Evolutionary conservation across 2,113 vertebrate species (phyloP).

Genomic region (Lophochroa leadbeateri): DNA sequence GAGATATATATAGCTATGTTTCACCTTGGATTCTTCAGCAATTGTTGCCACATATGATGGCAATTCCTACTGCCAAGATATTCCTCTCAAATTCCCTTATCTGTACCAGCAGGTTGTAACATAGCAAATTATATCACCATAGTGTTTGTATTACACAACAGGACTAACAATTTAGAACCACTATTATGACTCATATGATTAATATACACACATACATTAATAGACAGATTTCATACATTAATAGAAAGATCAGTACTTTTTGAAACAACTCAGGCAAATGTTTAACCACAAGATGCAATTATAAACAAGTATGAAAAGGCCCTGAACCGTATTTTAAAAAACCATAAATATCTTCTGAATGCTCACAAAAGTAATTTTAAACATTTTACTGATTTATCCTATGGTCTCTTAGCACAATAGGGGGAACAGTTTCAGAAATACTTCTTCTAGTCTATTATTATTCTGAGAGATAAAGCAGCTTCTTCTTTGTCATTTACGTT

Average conservation of each 20-base stretch:
- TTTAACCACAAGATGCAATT: background rate
- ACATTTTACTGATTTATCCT: background rate
- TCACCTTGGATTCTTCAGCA: background rate
- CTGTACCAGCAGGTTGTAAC: background rate
- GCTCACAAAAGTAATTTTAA: background rate
- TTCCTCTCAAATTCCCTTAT: background rate
- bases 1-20: background rate
- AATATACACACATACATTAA: background rate
- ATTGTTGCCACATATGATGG: background rate
- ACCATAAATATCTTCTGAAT: background rate
- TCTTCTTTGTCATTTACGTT: background rate
- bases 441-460: background rate
- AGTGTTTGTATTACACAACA: background rate
- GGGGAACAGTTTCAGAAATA: background rate
- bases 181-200: background rate
- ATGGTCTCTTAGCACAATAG: background rate
- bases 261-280: background rate
- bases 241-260: background rate
- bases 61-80: background rate
- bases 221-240: background rate
- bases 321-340: background rate
- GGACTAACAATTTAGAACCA: background rate
- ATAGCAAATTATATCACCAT: background rate
- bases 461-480: background rate
- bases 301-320: background rate